Conservation (phyloP, 2,113 vertebrate species). For the Sprattus sprattus region DNA sequence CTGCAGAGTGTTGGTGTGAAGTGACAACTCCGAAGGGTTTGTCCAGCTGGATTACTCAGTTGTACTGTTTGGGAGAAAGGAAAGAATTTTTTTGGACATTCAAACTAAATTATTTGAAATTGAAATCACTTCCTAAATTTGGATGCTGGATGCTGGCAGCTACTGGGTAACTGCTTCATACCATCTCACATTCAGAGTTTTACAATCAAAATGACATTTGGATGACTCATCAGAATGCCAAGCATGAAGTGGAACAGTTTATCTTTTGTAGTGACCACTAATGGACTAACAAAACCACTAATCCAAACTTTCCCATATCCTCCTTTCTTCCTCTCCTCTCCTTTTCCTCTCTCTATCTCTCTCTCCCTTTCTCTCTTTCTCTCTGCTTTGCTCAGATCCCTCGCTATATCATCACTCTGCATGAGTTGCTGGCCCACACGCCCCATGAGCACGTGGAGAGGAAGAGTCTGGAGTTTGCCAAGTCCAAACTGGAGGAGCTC, state of each 20-base stretch:
- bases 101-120: not conserved
- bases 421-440: constrained; percentile 94
- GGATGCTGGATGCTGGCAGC: not conserved
- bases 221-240: not conserved
- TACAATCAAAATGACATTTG: not conserved
- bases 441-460: constrained; percentile 96
- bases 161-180: not conserved
- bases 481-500: constrained; percentile 94
- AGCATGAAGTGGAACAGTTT: not conserved
- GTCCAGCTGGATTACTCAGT: not conserved
- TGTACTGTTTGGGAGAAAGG: not conserved
- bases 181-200: not conserved
- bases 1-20: not conserved
- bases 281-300: not conserved
- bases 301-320: not conserved
- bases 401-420: constrained; percentile 96
- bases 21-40: not conserved
- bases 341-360: not conserved
- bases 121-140: not conserved
- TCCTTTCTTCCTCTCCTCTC: not conserved
- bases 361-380: not conserved
- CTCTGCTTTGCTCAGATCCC: constrained; percentile 79
- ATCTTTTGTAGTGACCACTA: not conserved
- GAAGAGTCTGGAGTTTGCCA: constrained; percentile 97
- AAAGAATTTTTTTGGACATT: not conserved